Evolutionary conservation across 64 coral and sea anemone genomes (phyloP).

Genomic region (Montipora efflorescens): DNA sequence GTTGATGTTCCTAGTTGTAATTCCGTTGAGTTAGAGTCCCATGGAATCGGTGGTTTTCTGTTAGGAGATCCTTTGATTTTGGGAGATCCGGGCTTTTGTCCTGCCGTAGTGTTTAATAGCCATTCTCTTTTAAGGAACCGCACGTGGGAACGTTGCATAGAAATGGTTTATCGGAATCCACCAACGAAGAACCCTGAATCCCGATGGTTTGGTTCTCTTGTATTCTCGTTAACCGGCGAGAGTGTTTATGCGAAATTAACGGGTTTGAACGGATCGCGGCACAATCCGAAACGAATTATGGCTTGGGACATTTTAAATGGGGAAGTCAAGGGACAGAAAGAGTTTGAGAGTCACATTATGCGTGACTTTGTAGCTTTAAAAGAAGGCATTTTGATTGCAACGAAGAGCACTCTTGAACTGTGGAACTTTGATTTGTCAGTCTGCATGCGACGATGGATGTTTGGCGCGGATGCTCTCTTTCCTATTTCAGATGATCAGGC

Average conservation of each 20-base stretch:
- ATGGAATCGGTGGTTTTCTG: background rate
- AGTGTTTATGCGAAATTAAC: background rate
- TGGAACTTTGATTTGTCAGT: background rate
- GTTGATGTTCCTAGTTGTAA: no score
- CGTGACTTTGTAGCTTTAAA: background rate
- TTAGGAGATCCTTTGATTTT: background rate
- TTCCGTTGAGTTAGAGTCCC: no score
- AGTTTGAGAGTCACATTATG: background rate
- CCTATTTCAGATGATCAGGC: background rate
- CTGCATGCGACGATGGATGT: background rate
- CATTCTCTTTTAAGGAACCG: no score
- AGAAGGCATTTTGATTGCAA: background rate
- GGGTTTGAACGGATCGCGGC: no score
- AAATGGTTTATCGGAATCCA: background rate
- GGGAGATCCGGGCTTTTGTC: background rate
- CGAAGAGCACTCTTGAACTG: background rate
- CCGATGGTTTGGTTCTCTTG: no score
- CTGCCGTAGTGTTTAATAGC: background rate
- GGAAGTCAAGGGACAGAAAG: background rate
- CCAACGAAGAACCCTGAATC: background rate
- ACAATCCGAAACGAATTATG: no score
- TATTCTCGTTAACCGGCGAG: slow-evolving; percentile 1
- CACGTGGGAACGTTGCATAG: background rate
- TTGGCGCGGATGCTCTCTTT: no score
- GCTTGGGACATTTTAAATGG: background rate